Evolutionary conservation across 2,888 invertebrate species (phyloP).

Genomic region (Polymixis lichenea): DNA sequence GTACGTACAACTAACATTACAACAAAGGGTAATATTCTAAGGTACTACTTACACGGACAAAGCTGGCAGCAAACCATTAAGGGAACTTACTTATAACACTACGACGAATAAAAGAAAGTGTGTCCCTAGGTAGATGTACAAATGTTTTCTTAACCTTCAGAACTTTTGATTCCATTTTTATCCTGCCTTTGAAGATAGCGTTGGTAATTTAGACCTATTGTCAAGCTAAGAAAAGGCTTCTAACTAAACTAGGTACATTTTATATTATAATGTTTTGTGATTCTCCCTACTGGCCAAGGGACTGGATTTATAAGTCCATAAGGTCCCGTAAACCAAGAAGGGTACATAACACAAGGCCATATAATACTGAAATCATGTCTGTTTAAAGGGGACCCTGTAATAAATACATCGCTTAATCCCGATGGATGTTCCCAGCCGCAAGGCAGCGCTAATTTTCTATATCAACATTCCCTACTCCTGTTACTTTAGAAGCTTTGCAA

Average conservation of each 20-base stretch:
- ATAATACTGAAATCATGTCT: conserved; percentile 25
- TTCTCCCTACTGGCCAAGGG: background rate
- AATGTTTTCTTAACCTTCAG: conserved; percentile 38
- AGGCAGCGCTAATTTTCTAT: conserved; percentile 55
- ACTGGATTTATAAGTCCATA: conserved; percentile 18
- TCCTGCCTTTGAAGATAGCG: conserved; percentile 12
- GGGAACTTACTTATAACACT: conserved; percentile 48
- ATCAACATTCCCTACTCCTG: conserved; percentile 39
- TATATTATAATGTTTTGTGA: background rate
- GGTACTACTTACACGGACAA: conserved; percentile 55
- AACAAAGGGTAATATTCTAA: conserved; percentile 69
- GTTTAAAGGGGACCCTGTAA: conserved; percentile 39
- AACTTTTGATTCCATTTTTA: conserved; percentile 44
- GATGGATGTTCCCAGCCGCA: conserved; percentile 46
- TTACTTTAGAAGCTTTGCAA: conserved; percentile 45
- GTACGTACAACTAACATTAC: conserved; percentile 66
- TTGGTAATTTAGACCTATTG: conserved; percentile 7
- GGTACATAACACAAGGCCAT: background rate
- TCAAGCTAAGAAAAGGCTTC: background rate
- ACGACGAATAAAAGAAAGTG: conserved; percentile 52
- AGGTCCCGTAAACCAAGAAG: conserved; percentile 40
- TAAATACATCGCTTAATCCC: conserved; percentile 58
- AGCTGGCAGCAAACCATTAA: conserved; percentile 48
- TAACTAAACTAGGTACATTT: background rate
- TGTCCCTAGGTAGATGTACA: conserved; percentile 41